These are phyloP conservation scores for Apotomis betuletana DNA, from an alignment of 2,888 invertebrate genomes.

Conservation along the genomic window DNA sequence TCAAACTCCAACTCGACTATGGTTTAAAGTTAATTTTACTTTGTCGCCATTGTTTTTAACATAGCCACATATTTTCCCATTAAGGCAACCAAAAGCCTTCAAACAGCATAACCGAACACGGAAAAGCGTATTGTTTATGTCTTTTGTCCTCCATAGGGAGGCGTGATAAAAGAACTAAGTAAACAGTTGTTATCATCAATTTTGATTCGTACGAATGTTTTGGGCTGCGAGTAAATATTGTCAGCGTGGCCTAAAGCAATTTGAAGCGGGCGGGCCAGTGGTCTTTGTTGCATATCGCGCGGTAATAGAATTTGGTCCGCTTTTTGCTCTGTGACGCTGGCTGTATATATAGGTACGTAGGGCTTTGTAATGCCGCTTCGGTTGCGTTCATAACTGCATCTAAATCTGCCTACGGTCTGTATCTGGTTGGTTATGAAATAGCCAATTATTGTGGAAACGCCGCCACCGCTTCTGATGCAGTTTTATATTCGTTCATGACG, in stretches of 20 bases:
- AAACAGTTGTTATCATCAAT: slow-evolving; percentile 49
- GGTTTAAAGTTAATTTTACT: too few relatives aligned
- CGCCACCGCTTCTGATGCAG: slow-evolving; percentile 39
- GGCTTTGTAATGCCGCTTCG: slow-evolving; percentile 75
- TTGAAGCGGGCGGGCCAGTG: slow-evolving; percentile 75
- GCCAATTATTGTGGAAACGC: slow-evolving; percentile 54
- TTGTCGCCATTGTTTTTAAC: too few relatives aligned
- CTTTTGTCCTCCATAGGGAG: slow-evolving; percentile 19
- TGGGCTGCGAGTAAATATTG: slow-evolving; percentile 75
- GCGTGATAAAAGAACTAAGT: slow-evolving; percentile 32
- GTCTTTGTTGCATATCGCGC: slow-evolving; percentile 82
- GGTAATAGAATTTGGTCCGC: slow-evolving; percentile 83
- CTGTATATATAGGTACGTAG: slow-evolving; percentile 50
- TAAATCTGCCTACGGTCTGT: slow-evolving; percentile 72
- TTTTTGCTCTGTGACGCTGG: slow-evolving; percentile 72
- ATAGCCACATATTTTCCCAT: not conserved
- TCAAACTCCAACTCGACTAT: too few relatives aligned
- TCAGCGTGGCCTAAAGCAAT: slow-evolving; percentile 81
- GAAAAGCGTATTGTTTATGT: slow-evolving; percentile 1
- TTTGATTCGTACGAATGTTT: slow-evolving; percentile 68
- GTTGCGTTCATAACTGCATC: slow-evolving; percentile 80
- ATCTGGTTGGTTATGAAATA: slow-evolving; percentile 62
- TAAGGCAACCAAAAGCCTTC: not conserved
- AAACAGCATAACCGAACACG: slow-evolving; percentile 6
- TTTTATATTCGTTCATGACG: slow-evolving; percentile 38